Percentiles rank a stretch among this genome's conserved stretches.
Conservation (phyloP, 2,113 vertebrate genomes). For the Protobothrops flavoviridis region DNA sequence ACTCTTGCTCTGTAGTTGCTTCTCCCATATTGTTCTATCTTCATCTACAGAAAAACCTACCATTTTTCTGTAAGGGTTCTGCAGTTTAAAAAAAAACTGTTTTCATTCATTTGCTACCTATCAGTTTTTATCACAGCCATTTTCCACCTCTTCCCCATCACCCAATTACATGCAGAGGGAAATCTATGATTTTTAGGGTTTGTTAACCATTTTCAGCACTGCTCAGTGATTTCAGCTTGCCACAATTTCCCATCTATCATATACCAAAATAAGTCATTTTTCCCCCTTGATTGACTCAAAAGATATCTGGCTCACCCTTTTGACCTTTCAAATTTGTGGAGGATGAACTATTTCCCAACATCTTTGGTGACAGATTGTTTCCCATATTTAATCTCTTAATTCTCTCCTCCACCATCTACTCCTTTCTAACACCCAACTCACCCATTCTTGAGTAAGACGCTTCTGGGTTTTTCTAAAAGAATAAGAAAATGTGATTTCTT, state of each 20-base stretch:
- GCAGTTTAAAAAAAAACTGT: background rate
- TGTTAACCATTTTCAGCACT: background rate
- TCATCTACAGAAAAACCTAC: constrained; percentile 22
- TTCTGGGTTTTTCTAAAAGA: background rate
- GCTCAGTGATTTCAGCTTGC: background rate
- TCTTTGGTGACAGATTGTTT: background rate
- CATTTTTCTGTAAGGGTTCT: constrained; percentile 22
- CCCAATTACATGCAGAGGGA: background rate
- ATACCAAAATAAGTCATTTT: background rate
- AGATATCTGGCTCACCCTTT: background rate
- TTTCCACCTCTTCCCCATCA: background rate
- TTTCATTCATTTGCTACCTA: constrained; percentile 41
- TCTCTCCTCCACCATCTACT: background rate
- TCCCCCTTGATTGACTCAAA: background rate
- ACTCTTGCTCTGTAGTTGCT: background rate
- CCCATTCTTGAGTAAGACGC: background rate
- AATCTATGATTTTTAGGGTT: background rate
- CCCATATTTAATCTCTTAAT: background rate
- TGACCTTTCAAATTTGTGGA: background rate
- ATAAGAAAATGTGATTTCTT: background rate
- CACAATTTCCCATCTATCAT: background rate
- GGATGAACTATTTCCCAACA: background rate
- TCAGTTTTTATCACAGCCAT: background rate
- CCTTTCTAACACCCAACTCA: background rate
- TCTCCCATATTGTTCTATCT: constrained; percentile 45